Base-by-base conservation (phyloP, 2,113 vertebrate species). In the Erythrocercus mccallii region DNA sequence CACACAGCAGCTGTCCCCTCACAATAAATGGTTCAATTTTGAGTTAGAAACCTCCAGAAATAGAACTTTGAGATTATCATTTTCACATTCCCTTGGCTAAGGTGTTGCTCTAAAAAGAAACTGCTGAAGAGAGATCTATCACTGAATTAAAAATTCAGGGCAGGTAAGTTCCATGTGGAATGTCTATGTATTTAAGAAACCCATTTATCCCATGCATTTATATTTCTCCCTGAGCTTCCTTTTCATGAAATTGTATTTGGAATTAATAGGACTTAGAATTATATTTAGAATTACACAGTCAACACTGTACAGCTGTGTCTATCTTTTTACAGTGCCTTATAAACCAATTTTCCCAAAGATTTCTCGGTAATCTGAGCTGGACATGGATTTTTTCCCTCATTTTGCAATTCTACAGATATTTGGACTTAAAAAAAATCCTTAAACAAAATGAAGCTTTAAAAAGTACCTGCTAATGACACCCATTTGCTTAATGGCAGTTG, bases 61-160 rank as follows among this genome's bases (percentile, higher is more conserved):
- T 1, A 74, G 83, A 53, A 42, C 35, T 50, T 50, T 7, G n/a
- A 31, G 45, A 82, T 30, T 9, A 9, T 12, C 3, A 22, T 70
- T 57, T 42, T 24, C 71, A 80, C 38, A 27, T 57, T 90, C 80
- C 82, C 82, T 58, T 65, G 19, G 54, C 68, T 83, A 38, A 93
- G 42, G 35, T 15, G 54, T 25, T 88, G 70, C 71, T 92, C 79
- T 73, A 83, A 94, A 91, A 95, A 71, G 65, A 85, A 87, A 91
- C 44, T 65, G 48, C 85, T 93, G 33, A 68, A 69, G 23, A 93
- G 42, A 82, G 37, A 78, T 51, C 48, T 88, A 35, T 57, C 42
- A 72, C n/a, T 47, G 31, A 70, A 95, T 69, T 88, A 42, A 95
- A 95, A 93, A 93, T 93, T 88, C 76, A 66, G 81, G 79, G 71